Conservation (phyloP, 2,113 vertebrate genomes). For the Apaloderma vittatum region DNA sequence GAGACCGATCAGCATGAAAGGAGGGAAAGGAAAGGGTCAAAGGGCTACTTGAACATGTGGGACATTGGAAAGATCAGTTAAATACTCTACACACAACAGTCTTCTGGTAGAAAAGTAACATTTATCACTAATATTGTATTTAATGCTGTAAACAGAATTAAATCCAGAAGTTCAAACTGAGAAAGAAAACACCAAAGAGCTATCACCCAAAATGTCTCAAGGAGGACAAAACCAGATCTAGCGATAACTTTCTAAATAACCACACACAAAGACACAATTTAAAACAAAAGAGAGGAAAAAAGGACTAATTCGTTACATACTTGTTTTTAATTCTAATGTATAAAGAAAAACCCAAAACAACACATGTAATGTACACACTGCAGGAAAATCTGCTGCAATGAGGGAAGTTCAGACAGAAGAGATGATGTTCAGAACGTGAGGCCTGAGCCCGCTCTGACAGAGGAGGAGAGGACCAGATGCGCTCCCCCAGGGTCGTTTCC, state of each 20-base stretch:
- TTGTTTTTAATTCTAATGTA: background rate
- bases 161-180: background rate
- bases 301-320: background rate
- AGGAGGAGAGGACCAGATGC: background rate
- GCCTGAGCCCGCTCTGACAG: background rate
- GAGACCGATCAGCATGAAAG: background rate
- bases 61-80: slow-evolving; percentile 3
- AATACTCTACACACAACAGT: background rate
- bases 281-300: background rate
- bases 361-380: background rate
- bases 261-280: background rate
- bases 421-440: background rate
- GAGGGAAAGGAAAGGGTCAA: slow-evolving; percentile 22
- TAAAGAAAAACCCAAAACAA: background rate
- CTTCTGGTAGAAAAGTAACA: background rate
- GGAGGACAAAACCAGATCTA: background rate
- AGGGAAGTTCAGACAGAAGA: background rate
- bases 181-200: background rate
- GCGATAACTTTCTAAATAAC: background rate
- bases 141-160: background rate
- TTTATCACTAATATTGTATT: background rate
- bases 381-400: background rate
- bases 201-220: background rate
- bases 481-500: background rate
- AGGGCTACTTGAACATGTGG: slow-evolving; percentile 27